Base-by-base conservation (phyloP, 2,888 invertebrate genomes). In the Acronicta alni region DNA sequence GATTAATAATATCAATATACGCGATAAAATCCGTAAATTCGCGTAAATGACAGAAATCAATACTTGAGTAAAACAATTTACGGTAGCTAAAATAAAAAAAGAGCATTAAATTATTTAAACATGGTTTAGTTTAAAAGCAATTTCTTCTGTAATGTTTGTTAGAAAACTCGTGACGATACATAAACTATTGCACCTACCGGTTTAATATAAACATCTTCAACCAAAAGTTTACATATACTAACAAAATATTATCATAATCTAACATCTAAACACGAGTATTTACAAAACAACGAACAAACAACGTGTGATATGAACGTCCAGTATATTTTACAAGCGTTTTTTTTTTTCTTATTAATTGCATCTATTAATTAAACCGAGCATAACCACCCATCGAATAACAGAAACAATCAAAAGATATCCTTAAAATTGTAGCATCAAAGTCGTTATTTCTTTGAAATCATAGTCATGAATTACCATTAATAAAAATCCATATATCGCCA, bases 201-300 rank as follows among this genome's bases (percentile, higher is more conserved):
- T 48, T 42, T 39, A 32, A 63, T 35, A 67, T 41, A 78, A 61
- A 74, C 72, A 72, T 20, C 30, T 23, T 37, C 46, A 54, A 9
- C 17, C 46, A 26, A 44, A 57, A 62, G 72, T 71, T 70, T 68
- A 77, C 64, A 70, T 37, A 57, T 44, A 48, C 26, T 54, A 74
- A 66, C 56, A 68, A 67, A 77, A 75, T 77, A 68, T 77, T 77
- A 77, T 79, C 59, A 67, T 69, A 65, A 65, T 74, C 65, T 77
- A 68, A 75, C 51, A 49, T 56, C 72, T 77, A 75, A 75, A 77
- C 75, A 77, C 46, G 6, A 4, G 7, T 72, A 48, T 79, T 77
- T 74, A 79, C 61, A 59, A 69, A 76, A 71, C 68, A 71, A 51
- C 46, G 37, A 38, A 67, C 59, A 76, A 68, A 74, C 67, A 61